Base-by-base conservation (phyloP, 1,140 invertebrate genomes). In the Philopotamus ludificatus region DNA sequence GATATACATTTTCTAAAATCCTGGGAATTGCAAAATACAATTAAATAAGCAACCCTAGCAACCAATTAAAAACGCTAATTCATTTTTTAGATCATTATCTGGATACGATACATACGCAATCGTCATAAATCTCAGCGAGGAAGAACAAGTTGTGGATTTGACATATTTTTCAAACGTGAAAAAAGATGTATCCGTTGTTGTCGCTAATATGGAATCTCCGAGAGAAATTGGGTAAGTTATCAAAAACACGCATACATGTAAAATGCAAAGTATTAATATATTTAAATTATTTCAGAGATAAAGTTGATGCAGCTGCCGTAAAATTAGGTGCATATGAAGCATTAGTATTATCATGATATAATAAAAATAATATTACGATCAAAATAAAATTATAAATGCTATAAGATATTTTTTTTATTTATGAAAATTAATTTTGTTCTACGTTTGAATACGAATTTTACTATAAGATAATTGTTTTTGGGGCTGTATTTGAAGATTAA, bases 41-140 rank as follows among this genome's bases (percentile, higher is more conserved):
- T n/a, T n/a, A n/a, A n/a, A n/a, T n/a, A n/a, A n/a, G n/a, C n/a
- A n/a, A n/a, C n/a, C n/a, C n/a, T n/a, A n/a, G n/a, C n/a, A 34
- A 34, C 28, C 28, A 34, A 34, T 15, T 47, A 8, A 47, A 9
- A 16, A 47, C 8, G 8, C 18, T 7, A 9, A 16, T 15, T 47
- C 44, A 8, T 44, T 64, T 60, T 44, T 2, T 2, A 73, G 72
- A 60, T 75, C 74, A 2, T 68, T 75, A 20, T 51, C 73, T 74
- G 72, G 76, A 18, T 67, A 81, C 47, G 74, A 79, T 4, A 74
- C 75, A 0, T 72, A 83, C 20, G 57, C 82, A 0, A 76, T 83
- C 15, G 69, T 85, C 2, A 79, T 84, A 12, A 85, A 85, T 75
- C 79, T 83, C 16, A 76, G 74, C 2, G 34, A 74, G 8, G 55